A percentile compares a stretch with the other conserved stretches of the same genome.
Evolutionary conservation across 1,140 invertebrate genomes (phyloP).

Genomic region (Parasteatoda tepidariorum): DNA sequence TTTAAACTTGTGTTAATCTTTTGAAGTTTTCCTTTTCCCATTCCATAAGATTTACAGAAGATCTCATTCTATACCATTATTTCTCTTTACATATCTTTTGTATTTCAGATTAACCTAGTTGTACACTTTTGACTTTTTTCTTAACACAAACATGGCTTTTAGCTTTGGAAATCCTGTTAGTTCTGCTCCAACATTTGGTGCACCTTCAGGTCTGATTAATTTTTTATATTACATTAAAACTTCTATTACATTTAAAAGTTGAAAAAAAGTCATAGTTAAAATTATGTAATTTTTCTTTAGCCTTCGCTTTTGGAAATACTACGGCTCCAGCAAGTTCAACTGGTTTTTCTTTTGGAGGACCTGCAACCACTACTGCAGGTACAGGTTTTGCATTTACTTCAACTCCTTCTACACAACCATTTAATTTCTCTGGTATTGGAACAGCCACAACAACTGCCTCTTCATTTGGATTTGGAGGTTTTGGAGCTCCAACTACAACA

Average conservation of each 20-base stretch:
- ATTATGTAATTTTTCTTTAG: slow-evolving; percentile 8
- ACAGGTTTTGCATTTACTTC: slow-evolving; percentile 70
- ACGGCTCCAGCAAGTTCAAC: slow-evolving; percentile 22
- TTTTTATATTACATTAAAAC: neutral
- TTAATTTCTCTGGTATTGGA: slow-evolving; percentile 68
- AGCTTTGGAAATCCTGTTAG: slow-evolving; percentile 55
- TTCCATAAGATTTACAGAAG: no score
- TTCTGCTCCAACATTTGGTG: slow-evolving; percentile 60
- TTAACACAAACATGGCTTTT: slow-evolving; percentile 28
- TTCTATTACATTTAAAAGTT: neutral
- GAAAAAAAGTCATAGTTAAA: neutral
- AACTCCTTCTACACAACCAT: slow-evolving; percentile 69
- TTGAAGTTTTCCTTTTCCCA: no score
- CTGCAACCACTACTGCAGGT: slow-evolving; percentile 61
- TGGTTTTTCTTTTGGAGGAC: slow-evolving; percentile 59
- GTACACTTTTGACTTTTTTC: no score
- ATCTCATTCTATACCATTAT: no score
- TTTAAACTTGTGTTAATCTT: no score
- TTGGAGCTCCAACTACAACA: slow-evolving; percentile 71
- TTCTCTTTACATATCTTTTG: no score
- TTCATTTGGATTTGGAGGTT: slow-evolving; percentile 67
- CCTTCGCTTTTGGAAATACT: slow-evolving; percentile 22
- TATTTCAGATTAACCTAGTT: no score
- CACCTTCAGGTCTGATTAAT: slow-evolving; percentile 17
- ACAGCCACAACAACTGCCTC: slow-evolving; percentile 65